Evolutionary conservation across 1,140 invertebrate species (phyloP).

Genomic region (Phymorhynchus buccinoides): DNA sequence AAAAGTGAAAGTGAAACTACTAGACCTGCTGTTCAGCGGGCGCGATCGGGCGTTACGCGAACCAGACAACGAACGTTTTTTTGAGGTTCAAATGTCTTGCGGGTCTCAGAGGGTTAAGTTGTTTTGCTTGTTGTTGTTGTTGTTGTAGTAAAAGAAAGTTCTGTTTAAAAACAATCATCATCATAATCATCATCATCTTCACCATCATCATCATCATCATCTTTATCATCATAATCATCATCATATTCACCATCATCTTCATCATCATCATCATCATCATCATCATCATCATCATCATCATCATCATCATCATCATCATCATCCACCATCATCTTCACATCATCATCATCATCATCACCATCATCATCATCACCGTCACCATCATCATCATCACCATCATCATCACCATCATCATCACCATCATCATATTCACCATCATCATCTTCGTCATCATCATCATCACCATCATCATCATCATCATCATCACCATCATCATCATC

Average conservation of each 20-base stretch:
- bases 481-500: background rate
- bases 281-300: background rate
- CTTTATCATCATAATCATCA: background rate
- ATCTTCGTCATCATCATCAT: background rate
- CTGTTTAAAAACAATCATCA: too few relatives aligned
- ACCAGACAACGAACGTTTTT: too few relatives aligned
- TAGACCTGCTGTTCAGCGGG: too few relatives aligned
- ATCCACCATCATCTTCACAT: background rate
- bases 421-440: background rate
- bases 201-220: too few relatives aligned
- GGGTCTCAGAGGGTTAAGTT: background rate
- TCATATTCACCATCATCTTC: background rate
- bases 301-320: slow-evolving; percentile 23
- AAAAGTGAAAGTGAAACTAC: too few relatives aligned
- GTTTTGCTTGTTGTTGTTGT: background rate
- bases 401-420: background rate
- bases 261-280: slow-evolving; percentile 29
- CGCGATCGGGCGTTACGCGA: too few relatives aligned
- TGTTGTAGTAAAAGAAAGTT: too few relatives aligned
- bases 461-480: slow-evolving; percentile 29
- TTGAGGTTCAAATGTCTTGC: too few relatives aligned
- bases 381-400: slow-evolving; percentile 7
- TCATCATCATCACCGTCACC: slow-evolving; percentile 13
- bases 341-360: slow-evolving; percentile 26
- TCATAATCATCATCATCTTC: too few relatives aligned